Evolutionary conservation across 1,140 invertebrate genomes (phyloP).

Genomic region (Lepidurus couesii): DNA sequence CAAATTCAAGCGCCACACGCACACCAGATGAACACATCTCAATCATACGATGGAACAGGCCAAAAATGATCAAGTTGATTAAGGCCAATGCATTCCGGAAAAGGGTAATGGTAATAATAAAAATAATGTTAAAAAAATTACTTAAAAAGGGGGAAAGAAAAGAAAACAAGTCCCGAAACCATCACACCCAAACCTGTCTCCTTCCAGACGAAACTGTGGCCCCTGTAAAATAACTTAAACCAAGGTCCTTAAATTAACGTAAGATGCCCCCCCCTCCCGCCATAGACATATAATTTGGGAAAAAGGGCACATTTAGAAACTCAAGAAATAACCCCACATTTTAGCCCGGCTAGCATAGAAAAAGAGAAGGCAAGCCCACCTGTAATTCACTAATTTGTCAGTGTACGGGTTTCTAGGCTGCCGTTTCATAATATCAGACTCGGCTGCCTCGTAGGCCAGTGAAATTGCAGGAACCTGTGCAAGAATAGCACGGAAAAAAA

Average conservation of each 20-base stretch:
- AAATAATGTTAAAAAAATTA: background rate
- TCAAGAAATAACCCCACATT: background rate
- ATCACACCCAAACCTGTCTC: background rate
- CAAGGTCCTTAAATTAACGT: background rate
- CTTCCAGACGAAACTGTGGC: background rate
- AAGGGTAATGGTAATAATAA: background rate
- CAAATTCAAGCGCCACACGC: background rate
- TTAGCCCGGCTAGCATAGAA: background rate
- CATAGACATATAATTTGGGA: background rate
- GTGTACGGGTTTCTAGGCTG: slow-evolving; percentile 86
- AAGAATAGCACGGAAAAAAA: slow-evolving; percentile 11
- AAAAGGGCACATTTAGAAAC: background rate
- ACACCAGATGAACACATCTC: background rate
- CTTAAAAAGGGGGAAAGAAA: background rate
- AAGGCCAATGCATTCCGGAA: background rate
- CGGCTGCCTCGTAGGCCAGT: slow-evolving; percentile 75
- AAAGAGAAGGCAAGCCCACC: slow-evolving; percentile 51
- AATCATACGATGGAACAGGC: background rate
- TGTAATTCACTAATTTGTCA: slow-evolving; percentile 93
- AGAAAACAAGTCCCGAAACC: background rate
- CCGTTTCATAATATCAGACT: slow-evolving; percentile 95
- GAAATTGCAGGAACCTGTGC: slow-evolving; percentile 34
- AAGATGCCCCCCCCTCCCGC: background rate
- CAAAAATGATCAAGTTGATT: background rate
- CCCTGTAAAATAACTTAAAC: slow-evolving; percentile 4